Percentiles rank a stretch among this genome's conserved stretches.
phyloP scores from a whole-genome alignment of 2,113 vertebrate species.

The Balaenoptera acutorostrata region DNA sequence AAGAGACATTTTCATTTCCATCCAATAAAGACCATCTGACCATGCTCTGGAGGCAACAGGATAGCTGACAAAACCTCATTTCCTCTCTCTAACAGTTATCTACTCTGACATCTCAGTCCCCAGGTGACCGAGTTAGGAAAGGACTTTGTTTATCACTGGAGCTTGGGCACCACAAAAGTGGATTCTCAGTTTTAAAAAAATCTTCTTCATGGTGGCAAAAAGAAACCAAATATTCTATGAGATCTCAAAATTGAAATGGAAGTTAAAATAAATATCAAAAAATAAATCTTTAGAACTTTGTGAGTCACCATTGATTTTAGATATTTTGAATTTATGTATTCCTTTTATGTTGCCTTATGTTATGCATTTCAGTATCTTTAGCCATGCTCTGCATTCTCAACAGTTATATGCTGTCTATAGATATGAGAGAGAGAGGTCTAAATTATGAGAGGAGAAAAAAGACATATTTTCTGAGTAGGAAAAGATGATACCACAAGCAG shows the following conservation, averaged over 20 bases:
- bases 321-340: conserved; percentile 24
- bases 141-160: conserved; percentile 1
- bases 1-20: conserved; percentile 9
- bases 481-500: not conserved
- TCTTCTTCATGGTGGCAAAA: not conserved
- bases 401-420: not conserved
- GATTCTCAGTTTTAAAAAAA: conserved; percentile 31
- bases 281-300: not conserved
- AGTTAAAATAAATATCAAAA: conserved; percentile 41
- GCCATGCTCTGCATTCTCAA: not conserved
- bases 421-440: not conserved
- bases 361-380: not conserved
- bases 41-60: not conserved
- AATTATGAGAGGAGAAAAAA: not conserved
- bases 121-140: conserved; percentile 5
- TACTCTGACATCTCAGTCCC: conserved; percentile 16
- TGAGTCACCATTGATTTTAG: conserved; percentile 35
- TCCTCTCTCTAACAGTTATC: conserved; percentile 20
- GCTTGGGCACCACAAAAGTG: not conserved
- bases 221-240: not conserved
- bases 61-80: not conserved
- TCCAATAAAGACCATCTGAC: conserved; percentile 12
- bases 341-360: not conserved
- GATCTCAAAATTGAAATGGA: conserved; percentile 3
- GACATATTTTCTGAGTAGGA: not conserved